A percentile compares a stretch with the other conserved stretches of the same genome.
phyloP scores from a whole-genome alignment of 2,888 invertebrate genomes.

The Eumacrocentrus americanus region DNA sequence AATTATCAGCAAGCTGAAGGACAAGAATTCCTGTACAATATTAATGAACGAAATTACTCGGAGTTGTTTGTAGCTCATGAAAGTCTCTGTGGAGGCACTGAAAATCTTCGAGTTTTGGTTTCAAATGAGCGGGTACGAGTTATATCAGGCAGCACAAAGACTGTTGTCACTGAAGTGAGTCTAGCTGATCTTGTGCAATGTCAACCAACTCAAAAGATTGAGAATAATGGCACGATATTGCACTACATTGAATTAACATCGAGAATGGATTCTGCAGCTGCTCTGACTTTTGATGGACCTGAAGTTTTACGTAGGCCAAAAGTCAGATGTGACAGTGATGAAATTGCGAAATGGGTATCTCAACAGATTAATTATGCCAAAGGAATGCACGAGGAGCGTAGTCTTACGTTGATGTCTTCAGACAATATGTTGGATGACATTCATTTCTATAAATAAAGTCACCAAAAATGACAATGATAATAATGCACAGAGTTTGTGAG shows the following conservation, averaged over 20 bases:
- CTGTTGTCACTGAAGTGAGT: constrained; percentile 58
- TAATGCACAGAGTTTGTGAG: not conserved
- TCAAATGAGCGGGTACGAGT: constrained; percentile 76
- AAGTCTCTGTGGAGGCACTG: constrained; percentile 73
- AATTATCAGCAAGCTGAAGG: constrained; percentile 78
- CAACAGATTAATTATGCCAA: constrained; percentile 89
- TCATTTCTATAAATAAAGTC: constrained; percentile 53
- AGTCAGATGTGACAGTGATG: constrained; percentile 77
- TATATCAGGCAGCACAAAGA: constrained; percentile 58
- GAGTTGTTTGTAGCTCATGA: constrained; percentile 88
- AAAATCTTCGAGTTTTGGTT: constrained; percentile 82
- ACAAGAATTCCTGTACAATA: constrained; percentile 78
- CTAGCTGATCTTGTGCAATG: constrained; percentile 70
- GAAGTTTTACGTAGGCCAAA: constrained; percentile 72
- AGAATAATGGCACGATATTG: constrained; percentile 62
- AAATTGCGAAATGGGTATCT: constrained; percentile 74
- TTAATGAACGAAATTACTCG: constrained; percentile 73
- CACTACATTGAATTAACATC: constrained; percentile 75
- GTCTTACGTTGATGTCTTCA: constrained; percentile 70
- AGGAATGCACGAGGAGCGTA: constrained; percentile 81
- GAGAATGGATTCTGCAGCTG: constrained; percentile 55
- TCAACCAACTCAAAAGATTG: constrained; percentile 65
- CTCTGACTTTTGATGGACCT: constrained; percentile 61
- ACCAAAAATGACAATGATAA: not conserved
- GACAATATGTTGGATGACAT: constrained; percentile 59